Conservation (phyloP, 64 coral and sea anemone species). For the Cladopsammia gracilis region DNA sequence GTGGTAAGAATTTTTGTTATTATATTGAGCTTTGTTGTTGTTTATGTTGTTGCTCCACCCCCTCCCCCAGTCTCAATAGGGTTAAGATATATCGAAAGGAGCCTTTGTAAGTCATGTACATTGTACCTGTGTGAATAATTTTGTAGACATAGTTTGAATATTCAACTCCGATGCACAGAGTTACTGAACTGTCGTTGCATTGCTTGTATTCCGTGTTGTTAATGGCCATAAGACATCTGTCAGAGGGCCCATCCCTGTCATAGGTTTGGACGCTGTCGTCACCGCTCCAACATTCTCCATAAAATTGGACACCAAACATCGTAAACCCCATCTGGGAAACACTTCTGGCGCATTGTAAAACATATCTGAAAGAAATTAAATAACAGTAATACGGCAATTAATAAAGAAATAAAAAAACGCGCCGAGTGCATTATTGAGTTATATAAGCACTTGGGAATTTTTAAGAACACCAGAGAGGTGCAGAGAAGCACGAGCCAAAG, state of each 20-base stretch:
- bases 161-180: neutral
- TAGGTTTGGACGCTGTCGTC: neutral
- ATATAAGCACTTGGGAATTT: too few relatives aligned
- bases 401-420: too few relatives aligned
- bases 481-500: too few relatives aligned
- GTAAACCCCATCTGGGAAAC: constrained; percentile 13
- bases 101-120: too few relatives aligned
- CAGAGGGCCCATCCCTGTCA: neutral
- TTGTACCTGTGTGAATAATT: constrained; percentile 3
- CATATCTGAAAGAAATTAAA: neutral
- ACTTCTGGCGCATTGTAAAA: neutral
- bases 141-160: constrained; percentile 27
- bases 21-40: too few relatives aligned
- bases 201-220: neutral
- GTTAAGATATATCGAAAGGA: too few relatives aligned
- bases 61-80: too few relatives aligned
- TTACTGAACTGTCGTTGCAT: neutral
- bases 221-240: neutral
- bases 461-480: too few relatives aligned
- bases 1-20: too few relatives aligned
- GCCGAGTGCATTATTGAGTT: too few relatives aligned
- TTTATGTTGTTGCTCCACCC: too few relatives aligned
- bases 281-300: constrained; percentile 72
- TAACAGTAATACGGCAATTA: neutral
- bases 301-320: constrained; percentile 51